Base-by-base conservation (phyloP, 2,797 vertebrate species). In the Jordanella pulchra region DNA sequence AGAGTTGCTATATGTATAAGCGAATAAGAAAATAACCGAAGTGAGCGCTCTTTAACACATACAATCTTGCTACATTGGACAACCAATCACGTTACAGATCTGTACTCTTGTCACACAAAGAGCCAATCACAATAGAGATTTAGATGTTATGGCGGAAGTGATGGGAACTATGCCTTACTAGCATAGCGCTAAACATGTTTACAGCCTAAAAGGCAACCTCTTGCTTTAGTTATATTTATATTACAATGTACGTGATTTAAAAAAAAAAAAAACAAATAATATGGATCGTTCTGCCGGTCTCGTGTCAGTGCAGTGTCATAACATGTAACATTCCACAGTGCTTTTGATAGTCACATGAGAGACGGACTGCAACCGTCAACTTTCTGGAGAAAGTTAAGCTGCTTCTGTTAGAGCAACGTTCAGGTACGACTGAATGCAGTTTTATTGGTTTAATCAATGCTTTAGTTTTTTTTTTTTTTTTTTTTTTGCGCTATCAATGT, bases 111-210 rank as follows among this genome's bases (percentile, higher is more conserved):
- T 12, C 4, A 61, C 35, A 21, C 6, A 35, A 27, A 32, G 17
- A 48, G 11, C 64, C 64, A 48, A 66, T 66, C 45, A 66, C 64
- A 4, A 21, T 14, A 32, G 27, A 48, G 4, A 6, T 55, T 10
- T 21, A 27, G 47, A 23, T 76, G 73, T 82, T 77, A 30, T 74
- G 64, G 50, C 30, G 89, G 88, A 90, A 89, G 76, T 84, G 4
- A 47, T 11, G 3, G 6, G 11, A 3, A 21, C 45, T 27, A 45
- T 66, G 60, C 15, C 11, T 44, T 68, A 61, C 25, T 27, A 65
- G 42, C 61, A 30, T 44, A 65, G 50, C 0, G 1, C 7, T 23
- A 14, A 0, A 0, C 0, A 27, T 71, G 11, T 68, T 1, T 39
- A n/a, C 21, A 0, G 3, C 5, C 32, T 32, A 71, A 12, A 10